Conservation (phyloP, 2,888 invertebrate genomes). For the Amblyjoppa fuscipennis region DNA sequence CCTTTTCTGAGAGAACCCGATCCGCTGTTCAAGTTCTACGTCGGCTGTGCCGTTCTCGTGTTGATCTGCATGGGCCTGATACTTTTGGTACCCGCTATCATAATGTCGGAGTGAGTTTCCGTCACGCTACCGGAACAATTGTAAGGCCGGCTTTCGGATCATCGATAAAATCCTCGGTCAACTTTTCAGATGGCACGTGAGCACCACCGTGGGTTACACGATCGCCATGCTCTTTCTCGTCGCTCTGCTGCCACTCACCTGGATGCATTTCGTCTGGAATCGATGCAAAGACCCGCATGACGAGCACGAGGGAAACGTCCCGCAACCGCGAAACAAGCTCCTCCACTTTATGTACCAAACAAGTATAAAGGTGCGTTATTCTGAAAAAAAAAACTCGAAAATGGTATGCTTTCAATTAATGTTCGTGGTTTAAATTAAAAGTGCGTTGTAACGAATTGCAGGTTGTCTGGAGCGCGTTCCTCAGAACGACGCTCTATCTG, state of each 20-base stretch:
- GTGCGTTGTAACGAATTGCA: slow-evolving; percentile 44
- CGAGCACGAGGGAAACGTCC: slow-evolving; percentile 85
- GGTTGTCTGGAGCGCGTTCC: slow-evolving; percentile 88
- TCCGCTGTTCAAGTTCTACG: slow-evolving; percentile 94
- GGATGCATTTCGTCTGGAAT: slow-evolving; percentile 92
- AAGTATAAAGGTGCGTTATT: slow-evolving; percentile 78
- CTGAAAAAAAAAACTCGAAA: background rate
- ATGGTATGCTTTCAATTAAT: background rate
- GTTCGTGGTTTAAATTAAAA: background rate
- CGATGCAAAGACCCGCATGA: slow-evolving; percentile 85
- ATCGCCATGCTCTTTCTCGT: slow-evolving; percentile 86
- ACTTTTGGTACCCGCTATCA: slow-evolving; percentile 88
- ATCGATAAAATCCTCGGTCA: background rate
- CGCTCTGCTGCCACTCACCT: slow-evolving; percentile 89
- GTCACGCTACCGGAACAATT: background rate
- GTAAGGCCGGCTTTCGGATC: background rate
- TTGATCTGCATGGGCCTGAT: slow-evolving; percentile 86
- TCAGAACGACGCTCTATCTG: slow-evolving; percentile 89
- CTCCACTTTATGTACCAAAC: slow-evolving; percentile 88
- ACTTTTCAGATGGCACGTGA: slow-evolving; percentile 83
- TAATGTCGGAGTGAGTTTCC: slow-evolving; percentile 86
- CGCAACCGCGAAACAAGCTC: slow-evolving; percentile 87
- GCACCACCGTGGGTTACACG: slow-evolving; percentile 85
- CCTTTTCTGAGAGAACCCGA: slow-evolving; percentile 92
- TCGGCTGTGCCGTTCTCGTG: slow-evolving; percentile 88